These are phyloP conservation scores for Chromobotia macracanthus DNA, from an alignment of 2,797 vertebrate species.

Conservation along the genomic window DNA sequence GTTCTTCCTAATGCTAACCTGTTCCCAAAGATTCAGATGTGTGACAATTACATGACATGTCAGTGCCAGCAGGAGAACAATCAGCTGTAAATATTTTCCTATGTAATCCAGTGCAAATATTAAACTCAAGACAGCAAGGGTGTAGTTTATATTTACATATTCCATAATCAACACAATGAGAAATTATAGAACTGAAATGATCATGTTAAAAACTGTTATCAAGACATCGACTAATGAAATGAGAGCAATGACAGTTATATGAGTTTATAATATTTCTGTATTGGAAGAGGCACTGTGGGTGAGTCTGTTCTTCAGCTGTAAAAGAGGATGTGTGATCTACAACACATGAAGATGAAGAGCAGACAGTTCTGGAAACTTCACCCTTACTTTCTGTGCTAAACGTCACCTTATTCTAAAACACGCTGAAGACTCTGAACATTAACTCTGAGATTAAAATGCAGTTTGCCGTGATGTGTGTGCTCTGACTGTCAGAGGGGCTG, in stretches of 20 bases:
- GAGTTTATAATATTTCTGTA: no score
- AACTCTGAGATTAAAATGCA: constrained; percentile 8
- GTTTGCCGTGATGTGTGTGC: neutral
- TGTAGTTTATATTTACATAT: neutral
- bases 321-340: neutral
- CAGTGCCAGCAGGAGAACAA: neutral
- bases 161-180: neutral
- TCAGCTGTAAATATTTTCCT: neutral
- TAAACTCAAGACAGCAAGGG: neutral
- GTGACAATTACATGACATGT: neutral
- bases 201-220: no score
- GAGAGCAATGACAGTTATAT: neutral
- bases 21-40: no score
- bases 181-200: neutral
- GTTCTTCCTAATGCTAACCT: no score
- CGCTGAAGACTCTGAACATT: constrained; percentile 1
- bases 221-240: no score
- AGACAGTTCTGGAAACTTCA: neutral
- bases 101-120: neutral
- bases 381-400: no score
- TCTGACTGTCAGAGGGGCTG: neutral
- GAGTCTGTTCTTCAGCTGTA: no score
- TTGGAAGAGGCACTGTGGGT: no score
- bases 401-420: no score
- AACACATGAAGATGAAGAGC: neutral